Base-by-base conservation (phyloP, 2,888 invertebrate genomes). In the Melanchra persicariae region DNA sequence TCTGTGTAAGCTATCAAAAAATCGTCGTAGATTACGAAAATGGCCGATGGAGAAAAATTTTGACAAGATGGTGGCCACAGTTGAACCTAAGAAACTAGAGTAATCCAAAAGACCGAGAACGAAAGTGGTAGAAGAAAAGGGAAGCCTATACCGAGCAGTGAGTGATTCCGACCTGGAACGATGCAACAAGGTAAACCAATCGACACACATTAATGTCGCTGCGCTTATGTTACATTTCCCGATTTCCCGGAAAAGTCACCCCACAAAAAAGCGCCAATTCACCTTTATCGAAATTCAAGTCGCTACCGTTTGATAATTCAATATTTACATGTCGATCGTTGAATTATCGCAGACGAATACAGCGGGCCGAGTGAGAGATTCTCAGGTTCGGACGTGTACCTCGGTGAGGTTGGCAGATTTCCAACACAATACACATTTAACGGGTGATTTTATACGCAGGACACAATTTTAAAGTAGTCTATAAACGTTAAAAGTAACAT, bases 371-470 rank as follows among this genome's bases (percentile, higher is more conserved):
- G 92, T 91, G 90, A 93, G 92, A 93, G 93, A 90, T 92, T 92
- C 90, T 88, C 90, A 89, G 91, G 91, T 88, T 91, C 87, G 87
- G 87, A 90, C 91, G 90, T 91, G 90, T 87, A 89, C 83, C 84
- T 84, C 88, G 90, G 91, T 92, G 90, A 88, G 89, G 82, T 75
- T 95, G 95, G 95, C 94, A 82, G 75, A 69, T 69, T 77, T 92
- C 95, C 95, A 95, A 91, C 92, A 89, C 93, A 91, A 92, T 93
- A 93, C 90, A 92, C 91, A 91, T 92, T 92, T 91, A 91, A 93
- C 91, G 88, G 89, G 83, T 90, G 89, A 91, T 93, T 94, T 93
- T 93, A 93, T 92, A 91, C 92, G 91, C 92, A 92, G 92, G 90
- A 92, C 93, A 93, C 92, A 90, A 92, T 93, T 94, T 92, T 92